phyloP scores from a whole-genome alignment of 53 echinoderm and acorn worm species.

The Paracentrotus lividus region DNA sequence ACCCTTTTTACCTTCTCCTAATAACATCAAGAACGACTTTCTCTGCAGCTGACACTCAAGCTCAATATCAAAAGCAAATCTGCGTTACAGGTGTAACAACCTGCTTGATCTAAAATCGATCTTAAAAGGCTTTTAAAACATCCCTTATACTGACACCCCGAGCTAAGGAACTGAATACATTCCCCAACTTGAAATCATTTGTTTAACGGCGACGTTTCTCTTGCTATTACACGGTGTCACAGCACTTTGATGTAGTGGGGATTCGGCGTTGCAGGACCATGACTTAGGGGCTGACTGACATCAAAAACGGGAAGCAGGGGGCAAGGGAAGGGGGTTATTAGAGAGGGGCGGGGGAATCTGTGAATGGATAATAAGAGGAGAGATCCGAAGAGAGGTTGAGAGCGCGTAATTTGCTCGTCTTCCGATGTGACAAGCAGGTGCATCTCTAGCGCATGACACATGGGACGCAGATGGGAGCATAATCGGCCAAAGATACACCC shows the following conservation, averaged over 20 bases:
- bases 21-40: too few species aligned
- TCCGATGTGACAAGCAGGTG: conserved; percentile 42
- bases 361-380: neutral
- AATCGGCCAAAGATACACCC: conserved; percentile 4
- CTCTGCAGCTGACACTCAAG: conserved; percentile 8
- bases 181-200: conserved; percentile 49
- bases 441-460: conserved; percentile 5
- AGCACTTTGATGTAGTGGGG: conserved; percentile 44
- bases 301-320: neutral
- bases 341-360: neutral
- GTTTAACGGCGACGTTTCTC: conserved; percentile 38
- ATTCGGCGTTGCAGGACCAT: neutral
- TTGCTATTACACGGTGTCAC: conserved; percentile 39
- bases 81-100: conserved; percentile 61
- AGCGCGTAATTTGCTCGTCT: conserved; percentile 41
- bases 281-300: neutral
- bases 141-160: conserved; percentile 12
- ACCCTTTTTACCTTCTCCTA: neutral
- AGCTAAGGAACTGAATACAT: conserved; percentile 8
- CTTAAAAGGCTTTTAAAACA: conserved; percentile 23
- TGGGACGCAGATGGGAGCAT: conserved; percentile 42
- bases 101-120: conserved; percentile 32
- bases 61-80: conserved; percentile 41
- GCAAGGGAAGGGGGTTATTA: too few species aligned
- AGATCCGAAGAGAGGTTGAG: conserved; percentile 5